Evolutionary conservation across 2,797 vertebrate genomes (phyloP).

Genomic region (Channallabes apus): DNA sequence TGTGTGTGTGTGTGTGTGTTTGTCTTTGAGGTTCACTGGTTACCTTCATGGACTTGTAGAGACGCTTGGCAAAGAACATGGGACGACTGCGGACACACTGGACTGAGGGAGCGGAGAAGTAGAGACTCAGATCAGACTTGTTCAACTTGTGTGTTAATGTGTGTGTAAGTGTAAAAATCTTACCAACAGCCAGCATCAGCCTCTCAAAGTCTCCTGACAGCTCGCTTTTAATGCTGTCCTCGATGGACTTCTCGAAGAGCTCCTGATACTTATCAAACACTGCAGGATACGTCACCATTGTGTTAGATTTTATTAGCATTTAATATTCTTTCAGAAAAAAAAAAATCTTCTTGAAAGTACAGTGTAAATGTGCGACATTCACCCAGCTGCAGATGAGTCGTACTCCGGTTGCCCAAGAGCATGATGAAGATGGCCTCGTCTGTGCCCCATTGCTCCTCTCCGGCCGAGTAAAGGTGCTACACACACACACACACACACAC

Average conservation of each 20-base stretch:
- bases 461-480: constrained; percentile 88
- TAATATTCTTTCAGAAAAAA: not conserved
- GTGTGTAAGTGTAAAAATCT: constrained; percentile 46
- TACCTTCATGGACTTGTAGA: constrained; percentile 98
- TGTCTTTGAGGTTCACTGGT: constrained; percentile 1
- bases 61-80: constrained; percentile 90
- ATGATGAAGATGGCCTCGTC: constrained; percentile 95
- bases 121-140: not conserved
- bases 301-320: not conserved
- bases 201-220: constrained; percentile 95
- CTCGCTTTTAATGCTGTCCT: constrained; percentile 90
- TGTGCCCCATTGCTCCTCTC: constrained; percentile 93
- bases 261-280: constrained; percentile 93
- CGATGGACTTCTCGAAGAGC: constrained; percentile 83
- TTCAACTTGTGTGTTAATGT: not conserved
- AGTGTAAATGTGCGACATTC: constrained; percentile 40
- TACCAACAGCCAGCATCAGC: constrained; percentile 94
- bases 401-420: constrained; percentile 91
- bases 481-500: not conserved
- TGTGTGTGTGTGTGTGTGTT: too few relatives aligned
- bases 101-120: constrained; percentile 70
- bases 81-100: constrained; percentile 85
- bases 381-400: constrained; percentile 90
- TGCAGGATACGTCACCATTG: constrained; percentile 55
- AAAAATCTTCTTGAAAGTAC: not conserved